phyloP scores from a whole-genome alignment of 2,888 invertebrate species.

The Athalia rosae region DNA sequence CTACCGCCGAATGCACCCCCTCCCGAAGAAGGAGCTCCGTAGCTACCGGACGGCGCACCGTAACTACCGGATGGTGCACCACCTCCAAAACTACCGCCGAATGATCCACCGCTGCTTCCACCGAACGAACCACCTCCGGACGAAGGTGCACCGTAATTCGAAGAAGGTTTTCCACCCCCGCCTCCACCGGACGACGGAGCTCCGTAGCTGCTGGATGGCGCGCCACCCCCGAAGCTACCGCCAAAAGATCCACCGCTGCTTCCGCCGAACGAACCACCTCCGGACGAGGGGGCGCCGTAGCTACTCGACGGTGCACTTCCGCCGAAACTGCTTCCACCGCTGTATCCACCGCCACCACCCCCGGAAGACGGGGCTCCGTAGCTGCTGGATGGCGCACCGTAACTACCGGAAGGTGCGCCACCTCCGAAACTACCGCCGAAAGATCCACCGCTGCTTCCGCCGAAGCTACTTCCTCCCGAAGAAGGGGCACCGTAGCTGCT shows the following conservation, averaged over 20 bases:
- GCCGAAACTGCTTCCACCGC: slow-evolving; percentile 51
- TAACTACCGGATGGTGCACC: slow-evolving; percentile 55
- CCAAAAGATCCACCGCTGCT: slow-evolving; percentile 58
- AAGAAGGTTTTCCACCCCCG: slow-evolving; percentile 55
- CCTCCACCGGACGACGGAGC: slow-evolving; percentile 55
- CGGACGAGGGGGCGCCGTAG: slow-evolving; percentile 66
- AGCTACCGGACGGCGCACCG: slow-evolving; percentile 72
- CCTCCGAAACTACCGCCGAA: slow-evolving; percentile 55
- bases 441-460: slow-evolving; percentile 71
- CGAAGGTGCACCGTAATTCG: too few relatives aligned
- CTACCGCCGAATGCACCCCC: slow-evolving; percentile 61
- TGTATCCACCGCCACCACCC: slow-evolving; percentile 56
- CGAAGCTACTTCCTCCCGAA: slow-evolving; percentile 72
- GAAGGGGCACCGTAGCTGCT: slow-evolving; percentile 72
- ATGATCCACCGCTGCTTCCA: slow-evolving; percentile 54
- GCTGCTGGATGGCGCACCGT: slow-evolving; percentile 70
- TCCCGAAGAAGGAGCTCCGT: slow-evolving; percentile 72
- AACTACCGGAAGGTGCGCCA: slow-evolving; percentile 55
- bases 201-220: slow-evolving; percentile 55
- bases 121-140: slow-evolving; percentile 54
- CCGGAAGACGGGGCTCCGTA: slow-evolving; percentile 63
- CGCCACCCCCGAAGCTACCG: slow-evolving; percentile 55
- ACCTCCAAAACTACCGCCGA: slow-evolving; percentile 48
- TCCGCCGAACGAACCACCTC: slow-evolving; percentile 54
- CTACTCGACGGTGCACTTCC: slow-evolving; percentile 59